A percentile compares a stretch with the other conserved stretches of the same genome.
Evolutionary conservation across 1,140 invertebrate genomes (phyloP).

Genomic region (Leptinotarsa texana): DNA sequence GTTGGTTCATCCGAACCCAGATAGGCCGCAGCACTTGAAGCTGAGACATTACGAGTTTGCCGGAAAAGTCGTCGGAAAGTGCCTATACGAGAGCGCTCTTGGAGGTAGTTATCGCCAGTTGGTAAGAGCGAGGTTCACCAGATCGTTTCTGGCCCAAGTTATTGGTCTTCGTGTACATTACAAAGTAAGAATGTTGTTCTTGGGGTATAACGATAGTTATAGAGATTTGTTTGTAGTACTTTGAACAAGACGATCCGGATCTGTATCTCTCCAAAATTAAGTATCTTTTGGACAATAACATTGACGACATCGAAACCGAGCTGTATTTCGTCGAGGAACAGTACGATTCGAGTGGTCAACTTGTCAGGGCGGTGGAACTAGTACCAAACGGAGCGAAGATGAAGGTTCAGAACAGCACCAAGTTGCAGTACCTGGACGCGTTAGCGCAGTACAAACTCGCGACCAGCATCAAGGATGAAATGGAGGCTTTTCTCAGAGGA

Average conservation of each 20-base stretch:
- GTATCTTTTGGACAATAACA: constrained; percentile 88
- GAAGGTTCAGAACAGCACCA: constrained; percentile 76
- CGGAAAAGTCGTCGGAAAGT: constrained; percentile 92
- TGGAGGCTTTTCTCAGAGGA: constrained; percentile 86
- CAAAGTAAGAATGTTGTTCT: constrained; percentile 62
- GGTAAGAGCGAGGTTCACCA: constrained; percentile 85
- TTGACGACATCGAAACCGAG: constrained; percentile 76
- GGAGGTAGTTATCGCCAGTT: constrained; percentile 86
- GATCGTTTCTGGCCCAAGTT: constrained; percentile 92
- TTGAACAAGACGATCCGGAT: constrained; percentile 94
- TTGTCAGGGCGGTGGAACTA: constrained; percentile 72
- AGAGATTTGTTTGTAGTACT: constrained; percentile 69
- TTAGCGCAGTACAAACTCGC: constrained; percentile 87
- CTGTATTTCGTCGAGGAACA: constrained; percentile 88
- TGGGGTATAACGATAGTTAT: not conserved
- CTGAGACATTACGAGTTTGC: constrained; percentile 92
- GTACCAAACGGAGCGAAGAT: constrained; percentile 73
- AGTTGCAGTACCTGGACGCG: constrained; percentile 84
- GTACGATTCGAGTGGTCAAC: constrained; percentile 77
- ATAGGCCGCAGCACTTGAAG: constrained; percentile 74
- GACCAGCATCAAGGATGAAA: constrained; percentile 78
- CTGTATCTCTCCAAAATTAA: constrained; percentile 90
- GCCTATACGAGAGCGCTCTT: constrained; percentile 87
- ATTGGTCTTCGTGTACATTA: constrained; percentile 92
- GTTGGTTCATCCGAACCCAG: constrained; percentile 86